Conservation (phyloP, 2,888 invertebrate species). For the Apocheima hispidaria region DNA sequence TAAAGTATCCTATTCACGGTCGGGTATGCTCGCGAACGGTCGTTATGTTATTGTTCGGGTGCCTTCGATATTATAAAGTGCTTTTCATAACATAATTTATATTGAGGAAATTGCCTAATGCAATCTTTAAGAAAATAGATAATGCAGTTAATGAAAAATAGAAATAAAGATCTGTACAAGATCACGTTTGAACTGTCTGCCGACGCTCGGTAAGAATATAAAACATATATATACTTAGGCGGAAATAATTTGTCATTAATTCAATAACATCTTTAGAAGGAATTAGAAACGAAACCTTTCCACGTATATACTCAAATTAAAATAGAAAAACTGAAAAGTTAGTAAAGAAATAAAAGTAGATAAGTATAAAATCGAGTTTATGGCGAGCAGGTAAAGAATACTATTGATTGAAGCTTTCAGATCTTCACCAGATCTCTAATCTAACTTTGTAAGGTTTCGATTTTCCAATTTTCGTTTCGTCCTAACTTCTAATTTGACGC, state of each 20-base stretch:
- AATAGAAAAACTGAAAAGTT: neutral
- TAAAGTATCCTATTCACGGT: conserved; percentile 32
- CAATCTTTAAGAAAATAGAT: neutral
- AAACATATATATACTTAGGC: too few relatives aligned
- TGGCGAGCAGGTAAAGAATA: neutral
- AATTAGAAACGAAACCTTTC: too few relatives aligned
- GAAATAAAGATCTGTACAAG: neutral
- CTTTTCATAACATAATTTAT: neutral
- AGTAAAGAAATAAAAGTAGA: too few relatives aligned
- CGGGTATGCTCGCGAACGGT: conserved; percentile 9
- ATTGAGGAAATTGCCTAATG: neutral
- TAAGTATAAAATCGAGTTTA: neutral
- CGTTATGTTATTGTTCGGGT: conserved; percentile 9
- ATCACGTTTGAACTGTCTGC: too few relatives aligned
- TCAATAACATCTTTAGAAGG: neutral
- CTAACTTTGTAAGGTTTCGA: conserved; percentile 30
- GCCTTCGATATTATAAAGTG: conserved; percentile 1
- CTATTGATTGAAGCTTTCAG: neutral
- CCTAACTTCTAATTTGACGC: conserved; percentile 25
- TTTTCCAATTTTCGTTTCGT: conserved; percentile 30
- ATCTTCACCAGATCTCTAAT: conserved; percentile 14
- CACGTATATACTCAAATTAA: neutral
- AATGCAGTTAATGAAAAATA: neutral
- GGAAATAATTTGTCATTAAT: too few relatives aligned
- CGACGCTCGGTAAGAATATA: too few relatives aligned